Evolutionary conservation across 2,888 invertebrate genomes (phyloP), one percentile per base, ranked within the genome.

Genomic region (Euzetes globulus): DNA sequence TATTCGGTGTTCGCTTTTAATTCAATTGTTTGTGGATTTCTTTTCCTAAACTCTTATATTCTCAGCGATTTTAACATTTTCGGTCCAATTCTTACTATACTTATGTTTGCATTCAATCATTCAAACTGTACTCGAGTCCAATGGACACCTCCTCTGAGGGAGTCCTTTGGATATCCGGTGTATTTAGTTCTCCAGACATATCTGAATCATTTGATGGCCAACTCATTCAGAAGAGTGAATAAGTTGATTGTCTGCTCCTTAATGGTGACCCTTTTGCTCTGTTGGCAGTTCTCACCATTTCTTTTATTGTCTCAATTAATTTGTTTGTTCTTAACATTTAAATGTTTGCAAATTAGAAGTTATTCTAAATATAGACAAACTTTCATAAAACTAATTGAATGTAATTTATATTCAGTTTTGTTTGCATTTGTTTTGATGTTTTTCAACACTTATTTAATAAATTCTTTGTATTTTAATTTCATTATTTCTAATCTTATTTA

Each of bases 141-240:
- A 80, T 92, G 92, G 89, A 88, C 91, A 0, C 93, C 94, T 0
- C 89, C 92, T 55, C 86, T 93, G 68, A 83, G 94, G 29, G 94
- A 94, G 82, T 92, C 91, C 81, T 90, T 92, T 81, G 91, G 91
- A 0, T 90, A 90, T 80, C 94, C 94, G 0, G 85, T 91, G 55
- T 85, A 92, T 77, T 84, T 92, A 19, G 83, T 88, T 73, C 91
- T 58, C 37, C 63, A 63, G 22, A 58, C 25, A 5, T 72, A 58
- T 47, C 3, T 72, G 1, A 72, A 29, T 45, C 37, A 41, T 11
- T 63, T 19, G 27, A 17, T 72, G 22, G 25, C 47, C 13, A 29
- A 22, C n/a, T 25, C 25, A 19, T 65, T 25, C 25, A 7, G 22
- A 3, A 5, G 27, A 73, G 45, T 47, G 25, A 63, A 33, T 37